Conservation (phyloP, 2,113 vertebrate genomes). For the Montifringilla adamsi region DNA sequence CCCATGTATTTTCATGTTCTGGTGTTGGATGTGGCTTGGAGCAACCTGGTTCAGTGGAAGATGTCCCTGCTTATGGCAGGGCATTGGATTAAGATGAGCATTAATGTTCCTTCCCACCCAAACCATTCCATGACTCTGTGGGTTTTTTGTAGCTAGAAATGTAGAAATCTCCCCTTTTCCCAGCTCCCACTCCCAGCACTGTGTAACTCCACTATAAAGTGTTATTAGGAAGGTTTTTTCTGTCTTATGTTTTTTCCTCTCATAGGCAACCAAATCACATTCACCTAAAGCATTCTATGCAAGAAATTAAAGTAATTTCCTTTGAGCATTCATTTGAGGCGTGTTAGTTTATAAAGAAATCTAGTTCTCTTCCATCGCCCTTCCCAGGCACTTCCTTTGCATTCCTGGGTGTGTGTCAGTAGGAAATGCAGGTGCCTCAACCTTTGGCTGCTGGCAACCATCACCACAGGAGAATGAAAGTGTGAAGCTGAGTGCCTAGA, state of each 20-base stretch:
- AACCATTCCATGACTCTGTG: not conserved
- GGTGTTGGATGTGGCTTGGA: not conserved
- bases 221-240: not conserved
- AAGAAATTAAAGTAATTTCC: slow-evolving; percentile 47
- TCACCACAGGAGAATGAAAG: not conserved
- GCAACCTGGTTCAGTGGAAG: not conserved
- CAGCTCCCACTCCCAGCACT: not conserved
- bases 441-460: not conserved
- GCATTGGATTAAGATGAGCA: not conserved
- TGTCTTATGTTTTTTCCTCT: slow-evolving; percentile 28
- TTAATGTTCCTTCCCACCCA: not conserved
- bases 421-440: slow-evolving; percentile 24
- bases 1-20: not conserved
- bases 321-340: not conserved
- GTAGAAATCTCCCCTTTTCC: not conserved
- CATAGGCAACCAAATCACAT: not conserved
- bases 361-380: not conserved
- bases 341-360: not conserved
- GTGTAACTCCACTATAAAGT: not conserved
- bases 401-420: not conserved
- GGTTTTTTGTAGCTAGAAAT: not conserved
- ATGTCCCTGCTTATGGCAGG: not conserved
- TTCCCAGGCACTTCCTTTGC: slow-evolving; percentile 46
- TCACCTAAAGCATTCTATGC: not conserved
- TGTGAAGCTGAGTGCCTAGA: not conserved